Conservation (phyloP, 2,113 vertebrate species). For the Cheilinus undulatus region DNA sequence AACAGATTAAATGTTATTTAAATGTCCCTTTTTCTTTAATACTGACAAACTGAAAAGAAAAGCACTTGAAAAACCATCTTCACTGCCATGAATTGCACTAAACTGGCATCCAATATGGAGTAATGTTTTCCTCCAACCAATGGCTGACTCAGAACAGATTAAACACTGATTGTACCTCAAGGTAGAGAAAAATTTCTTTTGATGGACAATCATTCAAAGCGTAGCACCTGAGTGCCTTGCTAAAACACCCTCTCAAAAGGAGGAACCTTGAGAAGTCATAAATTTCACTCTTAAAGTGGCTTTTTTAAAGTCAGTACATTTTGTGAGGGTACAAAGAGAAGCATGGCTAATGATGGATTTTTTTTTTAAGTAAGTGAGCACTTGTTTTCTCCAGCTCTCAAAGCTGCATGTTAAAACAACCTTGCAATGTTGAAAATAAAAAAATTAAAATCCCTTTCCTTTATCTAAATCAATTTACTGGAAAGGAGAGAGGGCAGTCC, state of each 20-base stretch:
- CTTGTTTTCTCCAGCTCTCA: slow-evolving; percentile 39
- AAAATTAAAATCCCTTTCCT: background rate
- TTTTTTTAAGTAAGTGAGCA: slow-evolving; percentile 43
- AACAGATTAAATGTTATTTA: slow-evolving; percentile 19
- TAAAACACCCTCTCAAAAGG: slow-evolving; percentile 60
- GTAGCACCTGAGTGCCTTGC: slow-evolving; percentile 46
- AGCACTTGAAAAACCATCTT: slow-evolving; percentile 56
- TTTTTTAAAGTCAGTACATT: slow-evolving; percentile 41
- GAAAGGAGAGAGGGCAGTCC: slow-evolving; percentile 11
- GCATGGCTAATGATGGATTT: slow-evolving; percentile 52
- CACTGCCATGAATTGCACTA: slow-evolving; percentile 18
- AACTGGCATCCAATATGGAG: slow-evolving; percentile 36
- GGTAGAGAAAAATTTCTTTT: slow-evolving; percentile 57
- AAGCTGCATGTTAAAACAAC: slow-evolving; percentile 43
- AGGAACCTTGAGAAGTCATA: slow-evolving; percentile 70
- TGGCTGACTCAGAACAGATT: slow-evolving; percentile 55
- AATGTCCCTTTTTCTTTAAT: slow-evolving; percentile 8
- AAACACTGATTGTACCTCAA: slow-evolving; percentile 60
- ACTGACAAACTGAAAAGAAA: slow-evolving; percentile 55
- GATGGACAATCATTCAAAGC: slow-evolving; percentile 65
- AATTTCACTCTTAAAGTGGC: slow-evolving; percentile 58
- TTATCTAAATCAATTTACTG: slow-evolving; percentile 16
- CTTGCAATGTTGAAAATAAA: slow-evolving; percentile 28
- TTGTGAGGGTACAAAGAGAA: slow-evolving; percentile 54
- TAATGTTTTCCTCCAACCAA: slow-evolving; percentile 39